These are phyloP conservation scores for Microtus montanus DNA, from an alignment of 2,113 vertebrate genomes.

Conservation along the genomic window DNA sequence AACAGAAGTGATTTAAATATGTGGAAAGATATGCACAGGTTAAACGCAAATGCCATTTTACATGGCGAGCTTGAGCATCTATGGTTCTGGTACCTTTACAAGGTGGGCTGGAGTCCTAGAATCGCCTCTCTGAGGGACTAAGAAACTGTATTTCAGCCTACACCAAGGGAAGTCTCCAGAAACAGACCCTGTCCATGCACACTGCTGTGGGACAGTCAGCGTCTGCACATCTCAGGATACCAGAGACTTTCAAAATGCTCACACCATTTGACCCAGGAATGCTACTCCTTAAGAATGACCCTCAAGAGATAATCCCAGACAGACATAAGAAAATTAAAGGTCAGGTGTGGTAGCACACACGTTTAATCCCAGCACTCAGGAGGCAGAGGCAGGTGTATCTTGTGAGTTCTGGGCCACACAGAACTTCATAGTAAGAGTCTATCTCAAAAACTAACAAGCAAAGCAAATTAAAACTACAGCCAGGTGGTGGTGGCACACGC, in stretches of 20 bases:
- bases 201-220: fast-evolving
- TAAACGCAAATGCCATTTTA: background rate
- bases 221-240: background rate
- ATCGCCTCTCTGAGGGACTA: background rate
- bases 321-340: background rate
- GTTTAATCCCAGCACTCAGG: background rate
- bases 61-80: background rate
- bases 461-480: background rate
- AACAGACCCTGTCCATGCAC: too few species aligned
- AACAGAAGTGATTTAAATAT: background rate
- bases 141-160: background rate
- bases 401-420: background rate
- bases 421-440: background rate
- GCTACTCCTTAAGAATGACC: background rate
- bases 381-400: background rate
- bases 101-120: background rate
- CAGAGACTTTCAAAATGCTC: background rate
- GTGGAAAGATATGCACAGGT: background rate
- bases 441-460: background rate
- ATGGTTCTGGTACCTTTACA: background rate
- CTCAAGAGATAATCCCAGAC: background rate
- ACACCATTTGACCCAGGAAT: background rate
- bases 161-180: background rate
- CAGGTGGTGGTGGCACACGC: background rate
- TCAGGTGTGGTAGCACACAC: background rate